Base-by-base conservation (phyloP, 2,113 vertebrate species). In the Peromyscus polionotus region DNA sequence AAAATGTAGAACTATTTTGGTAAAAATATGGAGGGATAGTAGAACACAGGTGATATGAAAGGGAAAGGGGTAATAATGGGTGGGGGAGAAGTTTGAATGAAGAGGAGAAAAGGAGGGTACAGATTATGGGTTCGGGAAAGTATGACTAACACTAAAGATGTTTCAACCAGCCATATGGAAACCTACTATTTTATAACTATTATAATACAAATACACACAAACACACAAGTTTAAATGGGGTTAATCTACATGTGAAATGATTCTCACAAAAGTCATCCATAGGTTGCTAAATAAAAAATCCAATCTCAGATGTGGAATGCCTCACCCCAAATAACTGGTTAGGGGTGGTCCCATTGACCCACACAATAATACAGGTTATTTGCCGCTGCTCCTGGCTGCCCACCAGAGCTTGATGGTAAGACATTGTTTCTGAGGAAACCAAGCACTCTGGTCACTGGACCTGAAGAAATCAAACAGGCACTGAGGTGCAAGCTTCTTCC, bases 1-100 rank as follows among this genome's bases (percentile, higher is more conserved):
- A 92, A 95, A 85, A 92, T 57, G 63, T 61, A 87, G 14, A 70
- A 59, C 70, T 76, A 87, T 87, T 92, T 92, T 95, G 33, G 77
- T 57, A 11, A 80, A 80, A 51, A 45, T 76, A 13, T 51, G 7
- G 45, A 48, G 45, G 1, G n/a, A 17, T 16, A 48, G 6, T 48
- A 48, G 26, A 79, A 51, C 45, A 79, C 42, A 48, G 28, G 48
- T 80, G 77, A 54, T 80, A 33, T 54, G 48, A 33, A 80, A 80
- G 6, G 7, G 1, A 36, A 80, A 57, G 31, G 20, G 8, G 1
- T 80, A 54, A 54, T 36, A 36, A 54, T 36, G 28, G 42, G 42
- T 31, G 12, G 20, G 3, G 26, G 48, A 33, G 45, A 51, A 31
- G 45, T 19, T 33, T 79, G 16, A 48, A 48, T 7, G 31, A 79